Percentiles rank a stretch among this genome's conserved stretches.
phyloP scores from a whole-genome alignment of 2,797 vertebrate genomes.

The Sebastes steindachneri region DNA sequence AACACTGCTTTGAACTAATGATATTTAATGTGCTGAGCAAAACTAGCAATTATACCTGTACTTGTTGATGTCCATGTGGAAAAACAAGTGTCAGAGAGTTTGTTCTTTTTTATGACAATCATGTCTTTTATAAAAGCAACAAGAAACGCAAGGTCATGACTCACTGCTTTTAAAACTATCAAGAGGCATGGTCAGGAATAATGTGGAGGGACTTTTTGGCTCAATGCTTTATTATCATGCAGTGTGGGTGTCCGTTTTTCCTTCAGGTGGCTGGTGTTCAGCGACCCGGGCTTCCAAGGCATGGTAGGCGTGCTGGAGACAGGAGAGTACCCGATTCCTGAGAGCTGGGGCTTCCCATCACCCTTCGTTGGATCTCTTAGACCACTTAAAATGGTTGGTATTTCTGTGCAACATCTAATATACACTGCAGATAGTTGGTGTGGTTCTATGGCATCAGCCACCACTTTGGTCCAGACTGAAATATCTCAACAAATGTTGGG shows the following conservation, averaged over 20 bases:
- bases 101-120: not conserved
- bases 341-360: conserved; percentile 88
- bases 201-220: not conserved
- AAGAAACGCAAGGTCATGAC: not conserved
- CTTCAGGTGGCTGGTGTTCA: conserved; percentile 92
- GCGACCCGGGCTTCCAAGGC: conserved; percentile 92
- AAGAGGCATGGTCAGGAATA: not conserved
- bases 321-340: conserved; percentile 89
- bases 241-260: not conserved
- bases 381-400: conserved; percentile 91
- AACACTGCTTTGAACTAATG: not conserved
- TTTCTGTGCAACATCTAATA: not conserved
- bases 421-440: not conserved
- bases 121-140: not conserved
- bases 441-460: not conserved
- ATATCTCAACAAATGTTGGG: not conserved
- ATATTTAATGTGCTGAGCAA: not conserved
- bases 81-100: not conserved
- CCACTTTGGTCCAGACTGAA: not conserved
- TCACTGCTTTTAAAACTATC: not conserved
- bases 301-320: conserved; percentile 88
- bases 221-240: not conserved
- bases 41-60: not conserved
- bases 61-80: not conserved
- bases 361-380: conserved; percentile 91